A percentile compares a stretch with the other conserved stretches of the same genome.
Evolutionary conservation across 2,888 invertebrate genomes (phyloP).

Genomic region (Coleophora deauratella): DNA sequence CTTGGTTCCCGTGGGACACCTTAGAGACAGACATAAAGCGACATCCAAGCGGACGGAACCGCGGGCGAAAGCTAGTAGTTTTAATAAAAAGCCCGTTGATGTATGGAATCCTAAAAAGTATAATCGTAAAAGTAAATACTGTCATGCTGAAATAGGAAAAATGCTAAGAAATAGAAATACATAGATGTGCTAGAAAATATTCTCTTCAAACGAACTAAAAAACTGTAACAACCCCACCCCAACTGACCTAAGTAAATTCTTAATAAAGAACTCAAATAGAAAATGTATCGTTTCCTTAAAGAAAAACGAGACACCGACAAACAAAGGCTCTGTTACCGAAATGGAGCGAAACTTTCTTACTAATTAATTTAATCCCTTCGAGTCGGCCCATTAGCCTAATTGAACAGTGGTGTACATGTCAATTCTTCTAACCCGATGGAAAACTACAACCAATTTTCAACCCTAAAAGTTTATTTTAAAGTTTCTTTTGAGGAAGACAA

Average conservation of each 20-base stretch:
- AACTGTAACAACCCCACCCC: background rate
- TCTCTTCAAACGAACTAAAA: no score
- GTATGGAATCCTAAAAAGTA: no score
- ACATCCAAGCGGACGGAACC: no score
- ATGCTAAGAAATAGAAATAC: no score
- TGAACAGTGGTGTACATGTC: conserved; percentile 73
- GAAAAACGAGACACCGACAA: conserved; percentile 48
- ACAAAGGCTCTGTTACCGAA: conserved; percentile 59
- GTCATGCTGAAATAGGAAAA: no score
- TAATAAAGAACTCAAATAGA: conserved; percentile 1
- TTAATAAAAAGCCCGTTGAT: no score
- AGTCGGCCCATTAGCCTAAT: conserved; percentile 71
- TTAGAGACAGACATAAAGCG: no score
- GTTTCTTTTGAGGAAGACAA: background rate
- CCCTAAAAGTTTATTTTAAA: conserved; percentile 17
- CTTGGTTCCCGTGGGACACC: no score
- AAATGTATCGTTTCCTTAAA: conserved; percentile 22
- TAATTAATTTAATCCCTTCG: conserved; percentile 73
- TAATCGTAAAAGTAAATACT: no score
- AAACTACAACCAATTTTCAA: conserved; percentile 16
- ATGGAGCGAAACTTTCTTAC: conserved; percentile 68
- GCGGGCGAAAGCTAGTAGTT: no score
- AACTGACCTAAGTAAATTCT: no score
- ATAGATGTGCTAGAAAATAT: no score
- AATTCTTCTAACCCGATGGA: conserved; percentile 58